A percentile compares a stretch with the other conserved stretches of the same genome.
Conservation (phyloP, 2,888 invertebrate species). For the Chaitophorus viminalis region DNA sequence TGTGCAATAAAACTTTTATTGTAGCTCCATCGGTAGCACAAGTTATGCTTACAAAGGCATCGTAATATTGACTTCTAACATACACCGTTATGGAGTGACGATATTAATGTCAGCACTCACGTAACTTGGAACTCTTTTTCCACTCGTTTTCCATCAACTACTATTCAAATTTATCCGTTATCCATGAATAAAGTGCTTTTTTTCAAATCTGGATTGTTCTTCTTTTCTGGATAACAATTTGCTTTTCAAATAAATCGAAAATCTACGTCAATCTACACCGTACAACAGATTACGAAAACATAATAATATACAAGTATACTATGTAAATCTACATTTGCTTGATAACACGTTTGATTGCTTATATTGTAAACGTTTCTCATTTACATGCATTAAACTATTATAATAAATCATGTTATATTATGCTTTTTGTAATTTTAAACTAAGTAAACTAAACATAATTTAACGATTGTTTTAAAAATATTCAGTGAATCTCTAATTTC, state of each 20-base stretch:
- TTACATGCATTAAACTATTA: too few relatives aligned
- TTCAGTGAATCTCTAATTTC: too few relatives aligned
- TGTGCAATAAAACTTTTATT: conserved; percentile 46
- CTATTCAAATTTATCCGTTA: not conserved
- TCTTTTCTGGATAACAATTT: not conserved
- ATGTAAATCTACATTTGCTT: not conserved
- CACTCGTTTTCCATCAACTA: not conserved
- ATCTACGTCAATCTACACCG: not conserved
- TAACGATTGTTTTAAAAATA: too few relatives aligned
- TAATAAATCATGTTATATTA: too few relatives aligned
- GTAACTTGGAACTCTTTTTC: not conserved
- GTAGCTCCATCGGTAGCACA: not conserved
- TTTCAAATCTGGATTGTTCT: not conserved
- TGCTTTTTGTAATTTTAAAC: too few relatives aligned
- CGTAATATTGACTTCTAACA: conserved; percentile 37
- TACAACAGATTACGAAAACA: not conserved
- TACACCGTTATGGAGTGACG: not conserved
- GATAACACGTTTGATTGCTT: not conserved
- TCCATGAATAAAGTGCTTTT: not conserved
- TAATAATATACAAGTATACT: not conserved
- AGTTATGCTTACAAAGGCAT: not conserved
- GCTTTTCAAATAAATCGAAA: not conserved
- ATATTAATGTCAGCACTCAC: not conserved
- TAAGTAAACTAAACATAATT: too few relatives aligned
- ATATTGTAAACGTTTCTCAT: not conserved